Evolutionary conservation across 2,888 invertebrate species (phyloP).

Genomic region (Temnothorax rugatulus): DNA sequence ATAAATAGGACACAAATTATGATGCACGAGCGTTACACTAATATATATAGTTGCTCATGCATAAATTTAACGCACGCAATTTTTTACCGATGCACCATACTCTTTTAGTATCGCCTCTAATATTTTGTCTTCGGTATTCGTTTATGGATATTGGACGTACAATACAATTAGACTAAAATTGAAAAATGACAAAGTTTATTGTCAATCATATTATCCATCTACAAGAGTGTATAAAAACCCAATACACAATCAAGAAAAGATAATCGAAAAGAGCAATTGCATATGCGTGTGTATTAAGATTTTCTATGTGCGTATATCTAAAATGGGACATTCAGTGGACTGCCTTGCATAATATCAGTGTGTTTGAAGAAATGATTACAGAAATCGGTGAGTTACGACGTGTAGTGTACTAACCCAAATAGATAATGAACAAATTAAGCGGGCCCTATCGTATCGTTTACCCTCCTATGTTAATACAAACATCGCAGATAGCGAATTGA

Average conservation of each 20-base stretch:
- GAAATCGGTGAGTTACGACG: conserved; percentile 59
- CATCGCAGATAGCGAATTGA: conserved; percentile 64
- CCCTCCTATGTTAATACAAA: conserved; percentile 69
- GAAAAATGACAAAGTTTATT: background rate
- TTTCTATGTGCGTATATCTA: background rate
- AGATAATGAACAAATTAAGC: conserved; percentile 80
- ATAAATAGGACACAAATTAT: conserved; percentile 21
- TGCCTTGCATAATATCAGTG: conserved; percentile 41
- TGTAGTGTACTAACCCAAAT: conserved; percentile 78
- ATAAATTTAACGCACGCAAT: conserved; percentile 10
- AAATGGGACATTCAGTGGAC: conserved; percentile 5
- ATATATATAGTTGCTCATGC: background rate
- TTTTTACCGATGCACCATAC: background rate
- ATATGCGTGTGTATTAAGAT: background rate
- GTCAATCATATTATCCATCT: background rate
- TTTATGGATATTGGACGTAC: background rate
- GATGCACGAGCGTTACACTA: background rate
- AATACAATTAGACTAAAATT: background rate
- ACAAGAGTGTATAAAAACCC: background rate
- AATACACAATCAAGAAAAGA: background rate
- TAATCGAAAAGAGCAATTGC: background rate
- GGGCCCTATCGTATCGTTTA: conserved; percentile 73
- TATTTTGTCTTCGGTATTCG: background rate
- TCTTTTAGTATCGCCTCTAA: background rate
- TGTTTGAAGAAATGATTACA: conserved; percentile 41